These are phyloP conservation scores for Epirrhoe alternata DNA, from an alignment of 2,888 invertebrate species.

Conservation along the genomic window DNA sequence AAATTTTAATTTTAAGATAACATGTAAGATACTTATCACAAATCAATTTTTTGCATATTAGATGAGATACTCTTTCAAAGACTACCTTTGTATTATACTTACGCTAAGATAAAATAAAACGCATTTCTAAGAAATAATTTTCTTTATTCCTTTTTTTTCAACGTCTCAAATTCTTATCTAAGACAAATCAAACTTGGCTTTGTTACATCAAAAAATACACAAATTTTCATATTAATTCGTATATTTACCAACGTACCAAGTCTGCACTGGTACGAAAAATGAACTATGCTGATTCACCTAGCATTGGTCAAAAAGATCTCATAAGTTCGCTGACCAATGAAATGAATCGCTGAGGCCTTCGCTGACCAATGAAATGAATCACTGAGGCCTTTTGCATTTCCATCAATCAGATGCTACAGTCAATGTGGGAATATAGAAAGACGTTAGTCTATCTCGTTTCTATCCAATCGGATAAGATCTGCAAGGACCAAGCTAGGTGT, in stretches of 20 bases:
- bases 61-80: not conserved
- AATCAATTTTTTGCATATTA: not conserved
- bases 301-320: not conserved
- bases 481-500: slow-evolving; percentile 13
- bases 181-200: slow-evolving; percentile 83
- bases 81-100: slow-evolving; percentile 1
- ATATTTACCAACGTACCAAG: slow-evolving; percentile 71
- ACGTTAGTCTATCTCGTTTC: not conserved
- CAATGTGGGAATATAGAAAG: not conserved
- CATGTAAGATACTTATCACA: not conserved
- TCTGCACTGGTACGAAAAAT: slow-evolving; percentile 49
- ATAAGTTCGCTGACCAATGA: not conserved
- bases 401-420: slow-evolving; percentile 1
- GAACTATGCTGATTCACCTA: slow-evolving; percentile 24
- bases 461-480: not conserved
- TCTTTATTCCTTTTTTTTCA: slow-evolving; percentile 80
- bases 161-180: slow-evolving; percentile 83
- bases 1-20: not conserved
- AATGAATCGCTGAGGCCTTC: not conserved
- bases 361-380: slow-evolving; percentile 5
- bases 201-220: slow-evolving; percentile 84
- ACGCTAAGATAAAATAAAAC: slow-evolving; percentile 67
- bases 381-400: not conserved
- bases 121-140: slow-evolving; percentile 81
- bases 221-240: slow-evolving; percentile 74